Evolutionary conservation across 2,797 vertebrate species (phyloP).

Genomic region (Cephalopachus bancanus): DNA sequence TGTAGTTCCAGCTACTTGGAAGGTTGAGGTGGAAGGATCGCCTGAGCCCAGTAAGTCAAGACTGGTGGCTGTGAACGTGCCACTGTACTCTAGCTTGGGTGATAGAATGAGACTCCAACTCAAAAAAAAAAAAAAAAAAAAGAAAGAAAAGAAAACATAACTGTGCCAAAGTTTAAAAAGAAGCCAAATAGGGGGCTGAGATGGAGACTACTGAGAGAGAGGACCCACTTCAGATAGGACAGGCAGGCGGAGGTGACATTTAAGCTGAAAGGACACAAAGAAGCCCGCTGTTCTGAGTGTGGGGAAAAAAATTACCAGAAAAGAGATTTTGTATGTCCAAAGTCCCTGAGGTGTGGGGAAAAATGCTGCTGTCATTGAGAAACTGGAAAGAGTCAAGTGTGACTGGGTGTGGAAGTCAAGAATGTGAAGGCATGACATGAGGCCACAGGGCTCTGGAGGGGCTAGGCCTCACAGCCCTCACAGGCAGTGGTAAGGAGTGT

Average conservation of each 20-base stretch:
- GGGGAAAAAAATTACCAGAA: not conserved
- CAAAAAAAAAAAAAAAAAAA: too few relatives aligned
- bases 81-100: too few relatives aligned
- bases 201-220: not conserved
- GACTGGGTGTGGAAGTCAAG: not conserved
- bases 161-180: not conserved
- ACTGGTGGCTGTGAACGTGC: too few relatives aligned
- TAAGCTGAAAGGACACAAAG: not conserved
- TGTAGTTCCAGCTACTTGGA: too few relatives aligned
- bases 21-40: too few relatives aligned
- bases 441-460: not conserved
- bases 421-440: not conserved
- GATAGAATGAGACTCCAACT: too few relatives aligned
- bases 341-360: not conserved
- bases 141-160: too few relatives aligned
- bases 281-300: not conserved
- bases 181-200: not conserved
- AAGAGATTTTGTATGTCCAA: not conserved
- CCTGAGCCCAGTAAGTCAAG: too few relatives aligned
- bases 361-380: not conserved
- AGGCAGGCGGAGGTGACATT: not conserved
- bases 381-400: not conserved
- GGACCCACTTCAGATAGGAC: not conserved
- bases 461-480: not conserved
- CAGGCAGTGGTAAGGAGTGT: not conserved